These are phyloP conservation scores for Cataglyphis hispanica DNA, from an alignment of 1,140 invertebrate species.

Conservation along the genomic window DNA sequence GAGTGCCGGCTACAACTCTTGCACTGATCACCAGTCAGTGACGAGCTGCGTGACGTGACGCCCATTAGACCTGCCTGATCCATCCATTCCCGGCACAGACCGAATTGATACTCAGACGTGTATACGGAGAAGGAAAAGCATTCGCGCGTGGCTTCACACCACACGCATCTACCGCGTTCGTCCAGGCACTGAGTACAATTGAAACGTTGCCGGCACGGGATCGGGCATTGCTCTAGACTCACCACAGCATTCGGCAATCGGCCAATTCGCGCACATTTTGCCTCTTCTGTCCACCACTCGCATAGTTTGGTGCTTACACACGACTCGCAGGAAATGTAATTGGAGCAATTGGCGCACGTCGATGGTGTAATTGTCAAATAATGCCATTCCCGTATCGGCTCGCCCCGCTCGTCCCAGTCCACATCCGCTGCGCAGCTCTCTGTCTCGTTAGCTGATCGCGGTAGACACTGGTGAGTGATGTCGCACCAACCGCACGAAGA, in stretches of 20 bases:
- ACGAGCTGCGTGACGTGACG: constrained; percentile 82
- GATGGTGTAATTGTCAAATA: constrained; percentile 93
- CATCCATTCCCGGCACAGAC: constrained; percentile 96
- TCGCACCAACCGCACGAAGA: constrained; percentile 96
- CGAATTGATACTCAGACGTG: constrained; percentile 97
- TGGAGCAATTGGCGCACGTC: constrained; percentile 94
- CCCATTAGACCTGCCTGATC: constrained; percentile 90
- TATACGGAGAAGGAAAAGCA: constrained; percentile 98
- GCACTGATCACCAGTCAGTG: constrained; percentile 89
- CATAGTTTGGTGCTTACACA: constrained; percentile 91
- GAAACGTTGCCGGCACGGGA: constrained; percentile 91
- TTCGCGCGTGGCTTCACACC: constrained; percentile 96
- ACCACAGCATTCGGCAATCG: constrained; percentile 90
- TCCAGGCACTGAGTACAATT: constrained; percentile 94
- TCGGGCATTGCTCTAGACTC: constrained; percentile 89
- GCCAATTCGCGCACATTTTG: constrained; percentile 93
- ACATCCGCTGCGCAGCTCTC: constrained; percentile 86
- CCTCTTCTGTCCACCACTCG: constrained; percentile 95
- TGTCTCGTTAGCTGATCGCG: constrained; percentile 89
- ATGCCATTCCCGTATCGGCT: constrained; percentile 88
- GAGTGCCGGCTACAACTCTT: constrained; percentile 92
- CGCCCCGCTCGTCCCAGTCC: constrained; percentile 76
- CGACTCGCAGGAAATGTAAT: constrained; percentile 94
- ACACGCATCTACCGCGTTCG: constrained; percentile 95
- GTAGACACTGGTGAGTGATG: constrained; percentile 89